Conservation (phyloP, 2,113 vertebrate genomes). For the Typhlomys cinereus region DNA sequence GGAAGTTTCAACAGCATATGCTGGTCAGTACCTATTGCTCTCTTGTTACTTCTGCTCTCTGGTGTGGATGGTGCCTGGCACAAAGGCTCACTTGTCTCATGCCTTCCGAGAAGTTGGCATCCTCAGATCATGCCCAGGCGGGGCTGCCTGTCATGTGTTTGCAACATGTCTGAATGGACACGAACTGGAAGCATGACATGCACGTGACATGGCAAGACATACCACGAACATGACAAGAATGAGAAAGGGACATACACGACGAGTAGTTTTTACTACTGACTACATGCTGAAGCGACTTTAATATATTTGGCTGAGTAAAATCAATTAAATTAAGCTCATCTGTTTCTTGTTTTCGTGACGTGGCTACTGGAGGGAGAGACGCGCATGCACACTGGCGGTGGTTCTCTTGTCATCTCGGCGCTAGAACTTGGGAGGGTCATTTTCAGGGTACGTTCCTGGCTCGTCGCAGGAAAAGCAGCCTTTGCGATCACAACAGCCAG, state of each 20-base stretch:
- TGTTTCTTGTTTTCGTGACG: not conserved
- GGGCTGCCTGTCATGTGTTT: not conserved
- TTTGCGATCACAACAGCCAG: conserved; percentile 32
- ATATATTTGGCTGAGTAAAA: not conserved
- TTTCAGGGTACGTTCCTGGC: not conserved
- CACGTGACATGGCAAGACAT: not conserved
- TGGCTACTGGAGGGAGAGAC: not conserved
- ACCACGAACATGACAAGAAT: not conserved
- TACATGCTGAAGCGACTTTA: not conserved
- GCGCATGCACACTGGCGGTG: accelerated
- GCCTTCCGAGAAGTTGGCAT: not conserved
- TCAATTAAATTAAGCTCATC: not conserved
- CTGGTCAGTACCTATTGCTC: not conserved
- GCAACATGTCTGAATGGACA: not conserved
- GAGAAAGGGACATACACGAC: not conserved
- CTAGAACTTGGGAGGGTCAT: not conserved
- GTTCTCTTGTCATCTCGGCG: accelerated
- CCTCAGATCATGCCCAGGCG: not conserved
- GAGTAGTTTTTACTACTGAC: not conserved
- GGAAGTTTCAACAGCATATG: not conserved
- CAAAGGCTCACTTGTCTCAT: accelerated
- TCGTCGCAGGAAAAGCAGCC: not conserved
- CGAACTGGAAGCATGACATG: not conserved
- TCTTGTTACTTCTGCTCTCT: too few relatives aligned
- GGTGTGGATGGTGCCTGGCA: too few relatives aligned